Percentiles rank a stretch among this genome's conserved stretches.
Evolutionary conservation across 2,888 invertebrate species (phyloP).

Genomic region (Linnaemya tessellans): DNA sequence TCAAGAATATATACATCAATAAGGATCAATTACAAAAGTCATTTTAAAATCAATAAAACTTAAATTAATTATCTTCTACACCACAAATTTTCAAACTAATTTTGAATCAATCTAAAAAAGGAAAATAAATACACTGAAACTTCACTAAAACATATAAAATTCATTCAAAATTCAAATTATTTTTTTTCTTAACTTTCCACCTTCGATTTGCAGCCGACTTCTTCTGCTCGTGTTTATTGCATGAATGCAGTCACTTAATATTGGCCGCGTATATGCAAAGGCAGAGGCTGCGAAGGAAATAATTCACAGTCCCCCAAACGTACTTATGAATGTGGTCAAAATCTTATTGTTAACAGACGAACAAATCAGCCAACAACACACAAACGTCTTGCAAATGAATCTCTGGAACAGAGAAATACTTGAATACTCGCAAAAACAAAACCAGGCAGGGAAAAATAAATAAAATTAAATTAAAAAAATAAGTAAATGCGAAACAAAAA

Average conservation of each 20-base stretch:
- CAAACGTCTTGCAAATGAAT: conserved; percentile 30
- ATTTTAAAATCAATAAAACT: conserved; percentile 26
- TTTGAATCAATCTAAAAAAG: conserved; percentile 15
- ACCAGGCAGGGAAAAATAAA: conserved; percentile 24
- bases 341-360: conserved; percentile 29
- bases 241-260: conserved; percentile 46
- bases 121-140: conserved; percentile 10
- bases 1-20: background rate
- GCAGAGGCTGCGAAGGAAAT: background rate
- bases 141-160: conserved; percentile 23
- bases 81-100: background rate
- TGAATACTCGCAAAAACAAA: conserved; percentile 56
- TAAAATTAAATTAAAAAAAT: conserved; percentile 52
- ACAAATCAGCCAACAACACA: conserved; percentile 57
- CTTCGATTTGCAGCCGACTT: background rate
- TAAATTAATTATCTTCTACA: conserved; percentile 35
- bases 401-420: conserved; percentile 29
- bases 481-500: conserved; percentile 2
- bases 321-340: conserved; percentile 61
- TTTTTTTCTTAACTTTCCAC: background rate
- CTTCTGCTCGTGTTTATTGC: conserved; percentile 51
- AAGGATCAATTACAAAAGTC: conserved; percentile 13
- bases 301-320: conserved; percentile 20
- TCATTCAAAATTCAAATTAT: conserved; percentile 29
- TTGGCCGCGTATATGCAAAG: conserved; percentile 26